These are phyloP conservation scores for Irena cyanogastra DNA, from an alignment of 2,113 vertebrate genomes.

Conservation along the genomic window DNA sequence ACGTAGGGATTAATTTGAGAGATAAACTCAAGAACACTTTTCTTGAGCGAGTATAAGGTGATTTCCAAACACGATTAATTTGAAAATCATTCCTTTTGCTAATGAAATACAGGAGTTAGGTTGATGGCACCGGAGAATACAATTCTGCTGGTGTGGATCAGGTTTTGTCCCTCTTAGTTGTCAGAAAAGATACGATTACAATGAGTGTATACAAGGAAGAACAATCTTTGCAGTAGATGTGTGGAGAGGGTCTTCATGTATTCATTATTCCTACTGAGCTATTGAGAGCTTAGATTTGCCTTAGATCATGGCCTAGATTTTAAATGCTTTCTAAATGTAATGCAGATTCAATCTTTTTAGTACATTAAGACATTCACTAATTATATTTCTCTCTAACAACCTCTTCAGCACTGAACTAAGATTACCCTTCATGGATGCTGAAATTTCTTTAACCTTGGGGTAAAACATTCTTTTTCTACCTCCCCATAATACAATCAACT, in stretches of 20 bases:
- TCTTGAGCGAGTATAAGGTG: not conserved
- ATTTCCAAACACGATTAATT: constrained; percentile 31
- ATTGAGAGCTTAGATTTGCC: not conserved
- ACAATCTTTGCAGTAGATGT: not conserved
- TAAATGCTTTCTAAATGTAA: not conserved
- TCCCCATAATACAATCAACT: not conserved
- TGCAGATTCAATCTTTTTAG: not conserved
- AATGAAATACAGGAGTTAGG: not conserved
- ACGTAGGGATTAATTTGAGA: constrained; percentile 6
- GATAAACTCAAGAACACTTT: not conserved
- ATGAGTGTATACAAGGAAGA: not conserved
- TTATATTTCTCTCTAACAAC: not conserved
- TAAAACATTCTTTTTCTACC: not conserved
- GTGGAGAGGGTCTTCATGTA: not conserved
- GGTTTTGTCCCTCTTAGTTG: constrained; percentile 1
- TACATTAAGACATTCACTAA: not conserved
- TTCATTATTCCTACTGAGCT: not conserved
- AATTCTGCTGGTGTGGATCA: not conserved
- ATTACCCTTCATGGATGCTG: not conserved
- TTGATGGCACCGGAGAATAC: not conserved
- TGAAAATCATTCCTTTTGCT: constrained; percentile 14
- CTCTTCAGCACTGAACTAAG: not conserved
- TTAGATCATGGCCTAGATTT: not conserved
- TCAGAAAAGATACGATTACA: constrained; percentile 7
- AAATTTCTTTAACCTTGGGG: not conserved